These are phyloP conservation scores for Eupithecia tripunctaria DNA, from an alignment of 2,888 invertebrate genomes.

Conservation along the genomic window DNA sequence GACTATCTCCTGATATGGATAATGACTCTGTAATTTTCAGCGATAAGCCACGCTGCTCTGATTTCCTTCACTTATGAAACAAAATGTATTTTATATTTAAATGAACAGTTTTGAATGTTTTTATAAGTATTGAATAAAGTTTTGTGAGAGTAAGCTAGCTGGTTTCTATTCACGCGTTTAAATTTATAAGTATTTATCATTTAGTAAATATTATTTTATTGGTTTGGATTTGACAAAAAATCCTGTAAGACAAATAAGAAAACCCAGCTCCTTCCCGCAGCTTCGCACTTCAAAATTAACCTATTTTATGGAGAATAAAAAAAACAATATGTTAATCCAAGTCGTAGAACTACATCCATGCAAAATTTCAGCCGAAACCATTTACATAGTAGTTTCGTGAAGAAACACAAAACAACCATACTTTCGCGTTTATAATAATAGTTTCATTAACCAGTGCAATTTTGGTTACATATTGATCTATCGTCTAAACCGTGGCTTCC, in stretches of 20 bases:
- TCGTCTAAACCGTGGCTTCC: constrained; percentile 59
- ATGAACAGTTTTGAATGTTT: background rate
- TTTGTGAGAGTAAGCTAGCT: background rate
- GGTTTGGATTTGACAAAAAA: background rate
- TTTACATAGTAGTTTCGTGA: background rate
- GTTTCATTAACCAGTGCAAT: background rate
- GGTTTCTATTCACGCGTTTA: background rate
- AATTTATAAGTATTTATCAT: too few species aligned
- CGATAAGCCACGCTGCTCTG: constrained; percentile 52
- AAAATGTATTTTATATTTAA: background rate
- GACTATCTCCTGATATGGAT: constrained; percentile 66
- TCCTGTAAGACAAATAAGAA: constrained; percentile 5
- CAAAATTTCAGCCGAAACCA: background rate
- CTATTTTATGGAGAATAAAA: too few species aligned
- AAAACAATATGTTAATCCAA: too few species aligned
- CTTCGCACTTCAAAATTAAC: too few species aligned
- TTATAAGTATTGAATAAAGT: background rate
- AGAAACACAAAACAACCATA: background rate
- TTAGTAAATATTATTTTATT: background rate
- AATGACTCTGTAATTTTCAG: constrained; percentile 61
- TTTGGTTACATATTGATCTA: constrained; percentile 23
- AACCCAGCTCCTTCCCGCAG: too few species aligned
- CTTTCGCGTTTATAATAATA: background rate
- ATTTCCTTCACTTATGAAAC: background rate
- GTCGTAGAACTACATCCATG: background rate